Conservation (phyloP, 2,113 vertebrate genomes). For the Petroica traversi region DNA sequence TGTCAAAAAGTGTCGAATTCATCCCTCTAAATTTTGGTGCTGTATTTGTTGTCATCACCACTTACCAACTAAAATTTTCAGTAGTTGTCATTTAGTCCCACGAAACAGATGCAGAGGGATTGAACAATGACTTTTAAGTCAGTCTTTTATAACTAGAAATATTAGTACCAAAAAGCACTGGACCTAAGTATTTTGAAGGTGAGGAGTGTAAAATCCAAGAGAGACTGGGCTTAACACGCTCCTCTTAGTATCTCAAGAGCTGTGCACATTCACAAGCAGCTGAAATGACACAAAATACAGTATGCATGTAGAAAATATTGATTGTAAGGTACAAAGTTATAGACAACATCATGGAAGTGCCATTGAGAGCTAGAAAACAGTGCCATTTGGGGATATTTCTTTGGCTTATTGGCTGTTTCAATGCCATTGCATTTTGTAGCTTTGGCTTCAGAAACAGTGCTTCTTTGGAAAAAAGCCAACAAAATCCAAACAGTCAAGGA, state of each 20-base stretch:
- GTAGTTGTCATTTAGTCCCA: background rate
- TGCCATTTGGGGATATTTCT: constrained; percentile 6
- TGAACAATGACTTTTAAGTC: background rate
- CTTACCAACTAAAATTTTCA: background rate
- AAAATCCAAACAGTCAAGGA: constrained; percentile 14
- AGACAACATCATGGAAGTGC: background rate
- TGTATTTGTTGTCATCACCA: background rate
- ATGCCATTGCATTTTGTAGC: background rate
- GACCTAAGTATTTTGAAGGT: background rate
- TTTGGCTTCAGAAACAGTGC: constrained; percentile 4
- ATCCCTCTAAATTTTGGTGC: background rate
- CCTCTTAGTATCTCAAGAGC: background rate
- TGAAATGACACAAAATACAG: background rate
- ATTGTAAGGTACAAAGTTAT: background rate
- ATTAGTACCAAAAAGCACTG: background rate
- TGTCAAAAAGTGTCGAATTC: background rate
- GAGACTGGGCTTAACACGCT: background rate
- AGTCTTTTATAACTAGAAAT: background rate
- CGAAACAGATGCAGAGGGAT: background rate
- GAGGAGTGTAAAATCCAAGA: background rate
- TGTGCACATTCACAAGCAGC: background rate
- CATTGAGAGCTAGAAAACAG: background rate
- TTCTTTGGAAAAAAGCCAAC: constrained; percentile 35
- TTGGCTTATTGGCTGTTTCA: constrained; percentile 6
- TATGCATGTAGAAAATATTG: background rate